Conservation (phyloP, 2,888 invertebrate genomes). For the Altica lythri region DNA sequence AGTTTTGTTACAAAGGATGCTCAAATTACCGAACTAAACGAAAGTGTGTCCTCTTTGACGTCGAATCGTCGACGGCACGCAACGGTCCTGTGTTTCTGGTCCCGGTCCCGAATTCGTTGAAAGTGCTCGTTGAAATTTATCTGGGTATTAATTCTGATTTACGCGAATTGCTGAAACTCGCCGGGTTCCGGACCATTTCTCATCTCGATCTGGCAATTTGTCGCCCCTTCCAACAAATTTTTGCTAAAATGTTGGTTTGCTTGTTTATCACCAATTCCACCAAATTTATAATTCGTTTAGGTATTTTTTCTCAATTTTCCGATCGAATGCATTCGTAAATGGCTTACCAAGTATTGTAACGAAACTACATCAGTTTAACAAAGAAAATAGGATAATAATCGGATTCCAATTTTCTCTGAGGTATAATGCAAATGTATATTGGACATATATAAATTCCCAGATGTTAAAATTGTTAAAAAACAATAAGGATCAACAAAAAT, state of each 20-base stretch:
- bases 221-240: constrained; percentile 38
- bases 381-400: no score
- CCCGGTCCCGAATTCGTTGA: constrained; percentile 35
- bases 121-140: constrained; percentile 49
- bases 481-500: no score
- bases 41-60: constrained; percentile 5
- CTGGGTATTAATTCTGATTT: constrained; percentile 55
- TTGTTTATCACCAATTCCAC: constrained; percentile 20
- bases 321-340: no score
- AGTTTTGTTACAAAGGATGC: constrained; percentile 12
- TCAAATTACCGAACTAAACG: constrained; percentile 19
- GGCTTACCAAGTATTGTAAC: no score
- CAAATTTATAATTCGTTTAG: constrained; percentile 19
- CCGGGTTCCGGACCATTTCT: constrained; percentile 51
- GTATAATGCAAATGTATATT: no score
- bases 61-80: constrained; percentile 9
- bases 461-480: no score
- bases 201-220: constrained; percentile 53
- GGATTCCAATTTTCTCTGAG: no score
- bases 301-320: no score
- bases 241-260: constrained; percentile 22
- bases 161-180: constrained; percentile 51
- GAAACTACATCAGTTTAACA: no score
- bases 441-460: no score
- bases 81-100: constrained; percentile 31